Evolutionary conservation across 2,888 invertebrate species (phyloP).

Genomic region (Chrysopilus asiliformis): DNA sequence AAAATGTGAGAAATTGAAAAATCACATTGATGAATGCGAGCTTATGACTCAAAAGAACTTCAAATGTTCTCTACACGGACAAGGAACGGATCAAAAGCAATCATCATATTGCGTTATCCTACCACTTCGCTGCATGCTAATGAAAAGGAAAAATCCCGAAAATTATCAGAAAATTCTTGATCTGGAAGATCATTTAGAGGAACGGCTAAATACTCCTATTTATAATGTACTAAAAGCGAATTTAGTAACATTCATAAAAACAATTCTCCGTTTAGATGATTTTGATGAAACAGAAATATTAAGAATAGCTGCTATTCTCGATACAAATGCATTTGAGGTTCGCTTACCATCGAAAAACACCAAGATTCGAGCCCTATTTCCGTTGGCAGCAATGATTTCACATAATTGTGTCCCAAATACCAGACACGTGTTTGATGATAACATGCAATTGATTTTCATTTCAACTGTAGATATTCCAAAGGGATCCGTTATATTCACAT

Average conservation of each 20-base stretch:
- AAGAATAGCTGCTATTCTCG: constrained; percentile 52
- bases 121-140: constrained; percentile 49
- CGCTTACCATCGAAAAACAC: constrained; percentile 34
- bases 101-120: constrained; percentile 54
- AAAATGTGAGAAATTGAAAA: constrained; percentile 42
- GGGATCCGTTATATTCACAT: constrained; percentile 51
- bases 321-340: constrained; percentile 59
- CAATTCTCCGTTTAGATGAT: constrained; percentile 40
- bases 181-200: constrained; percentile 43
- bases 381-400: constrained; percentile 52
- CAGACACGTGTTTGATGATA: constrained; percentile 49
- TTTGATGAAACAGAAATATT: constrained; percentile 45
- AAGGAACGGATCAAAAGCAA: constrained; percentile 36
- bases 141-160: constrained; percentile 42
- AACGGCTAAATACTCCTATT: constrained; percentile 44
- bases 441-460: constrained; percentile 46
- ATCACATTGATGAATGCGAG: constrained; percentile 48
- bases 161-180: constrained; percentile 22
- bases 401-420: constrained; percentile 63
- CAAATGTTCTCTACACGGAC: constrained; percentile 42
- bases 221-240: constrained; percentile 47
- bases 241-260: constrained; percentile 46
- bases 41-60: constrained; percentile 45
- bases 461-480: constrained; percentile 49
- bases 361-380: constrained; percentile 49